Evolutionary conservation across 2,113 vertebrate genomes (phyloP).

Genomic region (Xiphophorus couchianus): DNA sequence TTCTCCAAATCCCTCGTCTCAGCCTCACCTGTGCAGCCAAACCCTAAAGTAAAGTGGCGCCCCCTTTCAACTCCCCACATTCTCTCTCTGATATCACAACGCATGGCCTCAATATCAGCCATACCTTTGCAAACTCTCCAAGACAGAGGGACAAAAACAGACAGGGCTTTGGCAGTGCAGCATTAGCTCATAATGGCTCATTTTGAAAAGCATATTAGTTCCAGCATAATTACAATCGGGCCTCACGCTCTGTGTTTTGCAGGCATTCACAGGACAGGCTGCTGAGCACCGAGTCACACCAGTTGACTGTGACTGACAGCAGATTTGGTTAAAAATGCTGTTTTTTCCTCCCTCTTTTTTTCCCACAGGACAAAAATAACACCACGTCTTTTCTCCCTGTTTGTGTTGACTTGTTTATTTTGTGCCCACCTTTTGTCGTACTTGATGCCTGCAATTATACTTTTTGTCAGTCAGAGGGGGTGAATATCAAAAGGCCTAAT

Average conservation of each 20-base stretch:
- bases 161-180: constrained; percentile 80
- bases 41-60: constrained; percentile 47
- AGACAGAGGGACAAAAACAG: constrained; percentile 81
- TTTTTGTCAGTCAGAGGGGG: constrained; percentile 81
- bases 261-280: constrained; percentile 81
- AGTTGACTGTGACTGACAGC: constrained; percentile 84
- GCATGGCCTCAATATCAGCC: constrained; percentile 79
- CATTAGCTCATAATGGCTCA: constrained; percentile 86
- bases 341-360: constrained; percentile 66
- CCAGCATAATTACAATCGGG: constrained; percentile 86
- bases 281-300: constrained; percentile 79
- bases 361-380: constrained; percentile 82
- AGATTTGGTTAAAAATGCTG: constrained; percentile 76
- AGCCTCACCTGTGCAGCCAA: constrained; percentile 63
- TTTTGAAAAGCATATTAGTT: constrained; percentile 88
- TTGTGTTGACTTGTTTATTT: constrained; percentile 84
- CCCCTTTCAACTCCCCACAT: constrained; percentile 53
- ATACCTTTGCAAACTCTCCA: constrained; percentile 81
- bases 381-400: constrained; percentile 75
- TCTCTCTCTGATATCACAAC: constrained; percentile 73
- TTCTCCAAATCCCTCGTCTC: constrained; percentile 54
- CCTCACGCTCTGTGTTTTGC: constrained; percentile 79
- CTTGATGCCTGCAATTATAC: constrained; percentile 79
- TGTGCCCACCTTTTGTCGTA: constrained; percentile 80
- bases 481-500: constrained; percentile 80